These are phyloP conservation scores for Drosophila vallismaia DNA, from an alignment of 2,888 invertebrate genomes.

Conservation along the genomic window DNA sequence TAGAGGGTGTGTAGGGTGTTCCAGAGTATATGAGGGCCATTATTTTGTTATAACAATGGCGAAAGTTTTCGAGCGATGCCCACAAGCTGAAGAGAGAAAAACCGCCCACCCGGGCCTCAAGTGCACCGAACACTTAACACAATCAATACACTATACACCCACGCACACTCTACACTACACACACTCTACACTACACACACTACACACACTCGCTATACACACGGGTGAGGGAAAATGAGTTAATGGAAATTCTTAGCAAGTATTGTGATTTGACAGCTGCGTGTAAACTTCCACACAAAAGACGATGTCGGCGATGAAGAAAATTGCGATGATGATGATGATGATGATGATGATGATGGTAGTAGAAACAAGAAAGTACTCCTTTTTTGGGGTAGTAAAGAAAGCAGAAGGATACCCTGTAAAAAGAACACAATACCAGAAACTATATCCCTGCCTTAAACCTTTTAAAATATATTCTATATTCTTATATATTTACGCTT, in stretches of 20 bases:
- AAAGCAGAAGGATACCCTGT: too few species aligned
- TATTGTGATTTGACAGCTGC: constrained; percentile 79
- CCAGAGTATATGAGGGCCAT: constrained; percentile 60
- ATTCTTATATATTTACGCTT: neutral
- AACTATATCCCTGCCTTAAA: too few species aligned
- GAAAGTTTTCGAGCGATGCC: constrained; percentile 62
- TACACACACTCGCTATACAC: constrained; percentile 6
- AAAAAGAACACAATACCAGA: too few species aligned
- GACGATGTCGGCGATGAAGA: constrained; percentile 11
- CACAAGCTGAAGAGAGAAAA: constrained; percentile 11
- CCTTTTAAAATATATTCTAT: too few species aligned
- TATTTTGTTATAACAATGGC: constrained; percentile 76
- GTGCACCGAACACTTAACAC: constrained; percentile 67
- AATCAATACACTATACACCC: constrained; percentile 62
- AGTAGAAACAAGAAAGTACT: neutral
- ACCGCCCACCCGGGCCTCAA: constrained; percentile 17
- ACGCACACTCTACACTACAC: constrained; percentile 20
- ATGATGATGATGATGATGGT: constrained; percentile 5
- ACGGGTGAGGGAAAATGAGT: constrained; percentile 65
- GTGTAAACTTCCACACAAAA: constrained; percentile 73
- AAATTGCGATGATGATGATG: constrained; percentile 13
- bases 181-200: constrained; percentile 9
- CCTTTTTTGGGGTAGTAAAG: neutral
- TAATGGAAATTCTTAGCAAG: constrained; percentile 78
- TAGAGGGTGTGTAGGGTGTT: constrained; percentile 28